phyloP scores from a whole-genome alignment of 2,888 invertebrate genomes.

The Caenorhabditis sp. region DNA sequence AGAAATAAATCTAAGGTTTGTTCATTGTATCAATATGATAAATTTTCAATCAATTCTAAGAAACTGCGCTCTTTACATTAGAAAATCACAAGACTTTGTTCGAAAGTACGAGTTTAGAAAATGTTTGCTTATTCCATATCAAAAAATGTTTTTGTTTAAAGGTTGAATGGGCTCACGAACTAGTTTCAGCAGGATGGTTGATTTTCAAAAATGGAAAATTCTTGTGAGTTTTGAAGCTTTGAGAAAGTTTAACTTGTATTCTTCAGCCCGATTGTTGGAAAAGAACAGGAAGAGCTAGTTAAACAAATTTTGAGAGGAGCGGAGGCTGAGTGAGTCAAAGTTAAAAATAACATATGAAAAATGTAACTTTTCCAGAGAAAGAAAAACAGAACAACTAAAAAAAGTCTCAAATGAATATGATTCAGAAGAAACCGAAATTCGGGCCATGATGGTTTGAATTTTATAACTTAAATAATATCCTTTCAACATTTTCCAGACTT shows the following conservation, averaged over 20 bases:
- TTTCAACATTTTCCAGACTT: not conserved
- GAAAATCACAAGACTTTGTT: too few relatives aligned
- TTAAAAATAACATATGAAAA: not conserved
- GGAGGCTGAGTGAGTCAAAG: slow-evolving; percentile 3
- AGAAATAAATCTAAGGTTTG: too few relatives aligned
- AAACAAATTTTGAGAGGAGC: slow-evolving; percentile 3
- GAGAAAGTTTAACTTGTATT: not conserved
- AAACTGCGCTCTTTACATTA: too few relatives aligned
- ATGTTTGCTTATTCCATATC: too few relatives aligned
- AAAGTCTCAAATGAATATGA: not conserved
- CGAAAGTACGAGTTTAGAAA: too few relatives aligned
- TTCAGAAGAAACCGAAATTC: slow-evolving; percentile 9
- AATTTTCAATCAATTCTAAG: too few relatives aligned
- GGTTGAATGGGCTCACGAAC: not conserved
- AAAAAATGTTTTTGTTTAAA: too few relatives aligned
- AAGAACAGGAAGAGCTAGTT: not conserved
- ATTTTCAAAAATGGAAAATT: not conserved
- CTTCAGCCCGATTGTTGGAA: not conserved
- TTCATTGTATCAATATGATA: too few relatives aligned
- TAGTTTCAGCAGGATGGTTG: not conserved
- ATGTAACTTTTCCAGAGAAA: not conserved
- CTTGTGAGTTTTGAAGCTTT: not conserved
- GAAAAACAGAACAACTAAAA: slow-evolving; percentile 6
- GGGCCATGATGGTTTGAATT: not conserved
- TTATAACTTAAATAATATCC: not conserved